Base-by-base conservation (phyloP, 2,797 vertebrate genomes). In the Holocentrus rufus region DNA sequence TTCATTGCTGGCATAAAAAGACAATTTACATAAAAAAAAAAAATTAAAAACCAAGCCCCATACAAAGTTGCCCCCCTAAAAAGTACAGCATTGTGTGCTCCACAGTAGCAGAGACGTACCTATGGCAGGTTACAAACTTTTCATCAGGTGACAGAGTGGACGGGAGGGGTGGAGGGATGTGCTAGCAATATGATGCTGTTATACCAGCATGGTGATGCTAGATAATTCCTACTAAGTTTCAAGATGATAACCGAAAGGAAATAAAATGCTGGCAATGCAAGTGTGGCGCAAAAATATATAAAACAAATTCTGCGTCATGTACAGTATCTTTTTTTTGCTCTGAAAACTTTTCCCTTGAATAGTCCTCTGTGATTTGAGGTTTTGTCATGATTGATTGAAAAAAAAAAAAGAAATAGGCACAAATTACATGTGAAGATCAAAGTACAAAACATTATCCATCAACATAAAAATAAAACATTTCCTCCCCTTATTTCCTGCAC, bases 81-180 rank as follows among this genome's bases (percentile, higher is more conserved):
- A 87, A 89, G 71, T 85, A 87, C 87, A 92, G 87, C 87, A 88
- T 79, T 50, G 72, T 87, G 76, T 86, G 87, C 81, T 90, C 87
- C 58, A 84, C 85, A 86, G 88, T 88, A 91, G 90, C 90, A 89
- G 80, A 87, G 74, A 92, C 95, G 93, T 94, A 95, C 94, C 95
- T 94, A 85, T 81, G 82, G 91, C 92, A 91, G 91, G 93, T 92
- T 94, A 91, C 85, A 93, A 91, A 82, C 90, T 65, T 67, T 68
- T 76, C 71, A 76, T 65, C 58, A 68, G 31, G 31, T 34, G 31
- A 34, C 27, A 68, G 69, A 25, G 22, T 82, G 90, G 89, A 91
- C 88, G 81, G 87, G 82, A 15, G 82, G 81, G 89, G 89, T 89
- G 89, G 85, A 78, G 91, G 92, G 93, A 89, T 94, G 93, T 92